Evolutionary conservation across 1,140 invertebrate genomes (phyloP).

Genomic region (Macrobrachium nipponense): DNA sequence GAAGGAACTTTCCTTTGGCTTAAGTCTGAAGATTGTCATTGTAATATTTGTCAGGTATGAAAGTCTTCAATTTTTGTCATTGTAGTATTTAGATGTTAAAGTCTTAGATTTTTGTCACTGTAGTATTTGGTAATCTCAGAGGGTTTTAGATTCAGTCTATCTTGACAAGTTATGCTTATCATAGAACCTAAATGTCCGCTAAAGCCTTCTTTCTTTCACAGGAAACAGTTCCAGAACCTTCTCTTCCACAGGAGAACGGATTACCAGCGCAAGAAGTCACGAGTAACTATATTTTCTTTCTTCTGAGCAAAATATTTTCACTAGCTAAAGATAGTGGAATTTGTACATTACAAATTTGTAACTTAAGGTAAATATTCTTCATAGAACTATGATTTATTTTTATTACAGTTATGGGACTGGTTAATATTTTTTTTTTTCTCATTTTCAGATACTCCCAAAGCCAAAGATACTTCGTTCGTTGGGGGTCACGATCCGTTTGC

Average conservation of each 20-base stretch:
- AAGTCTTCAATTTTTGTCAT: constrained; percentile 3
- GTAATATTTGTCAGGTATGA: background rate
- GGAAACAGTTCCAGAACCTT: constrained; percentile 38
- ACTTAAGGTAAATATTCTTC: too few species aligned
- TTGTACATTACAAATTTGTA: background rate
- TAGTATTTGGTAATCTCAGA: too few species aligned
- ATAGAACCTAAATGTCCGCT: background rate
- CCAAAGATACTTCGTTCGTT: constrained; percentile 73
- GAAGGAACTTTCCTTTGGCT: too few species aligned
- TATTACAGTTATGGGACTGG: constrained; percentile 31
- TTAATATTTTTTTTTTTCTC: constrained; percentile 64
- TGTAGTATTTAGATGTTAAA: too few species aligned
- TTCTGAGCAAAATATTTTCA: background rate
- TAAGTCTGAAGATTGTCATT: background rate
- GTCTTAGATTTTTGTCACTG: too few species aligned
- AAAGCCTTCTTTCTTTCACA: background rate
- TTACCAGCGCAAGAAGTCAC: constrained; percentile 36
- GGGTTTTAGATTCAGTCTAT: background rate
- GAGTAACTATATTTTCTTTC: constrained; percentile 10
- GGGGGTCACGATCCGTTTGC: constrained; percentile 77
- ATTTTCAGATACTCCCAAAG: constrained; percentile 72
- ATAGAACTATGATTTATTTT: constrained; percentile 70
- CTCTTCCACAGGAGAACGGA: constrained; percentile 47
- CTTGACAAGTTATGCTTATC: constrained; percentile 55
- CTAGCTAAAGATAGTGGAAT: background rate